Conservation (phyloP, 1,140 invertebrate genomes). For the Drosophila dunni region DNA sequence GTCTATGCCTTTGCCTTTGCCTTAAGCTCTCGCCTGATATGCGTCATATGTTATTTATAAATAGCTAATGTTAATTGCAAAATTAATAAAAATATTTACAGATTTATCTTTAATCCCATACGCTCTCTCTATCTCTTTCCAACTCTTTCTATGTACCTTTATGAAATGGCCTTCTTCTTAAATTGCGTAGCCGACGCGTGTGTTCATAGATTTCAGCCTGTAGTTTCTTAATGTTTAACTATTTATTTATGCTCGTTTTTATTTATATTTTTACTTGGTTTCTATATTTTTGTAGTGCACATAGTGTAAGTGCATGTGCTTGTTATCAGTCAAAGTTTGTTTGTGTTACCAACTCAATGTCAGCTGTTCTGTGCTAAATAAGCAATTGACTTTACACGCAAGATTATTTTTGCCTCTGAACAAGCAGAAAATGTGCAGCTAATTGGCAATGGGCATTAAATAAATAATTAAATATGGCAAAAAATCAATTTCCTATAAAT, state of each 20-base stretch:
- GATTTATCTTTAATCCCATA: neutral
- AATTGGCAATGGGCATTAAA: neutral
- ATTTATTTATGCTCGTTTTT: neutral
- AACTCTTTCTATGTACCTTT: neutral
- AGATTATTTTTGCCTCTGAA: conserved; percentile 1
- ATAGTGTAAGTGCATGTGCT: conserved; percentile 10
- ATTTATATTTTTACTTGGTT: neutral
- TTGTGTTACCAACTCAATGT: conserved; percentile 47
- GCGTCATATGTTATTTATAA: conserved; percentile 73
- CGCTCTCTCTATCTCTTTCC: neutral
- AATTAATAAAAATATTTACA: conserved; percentile 17
- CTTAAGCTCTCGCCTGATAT: conserved; percentile 50
- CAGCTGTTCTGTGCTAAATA: conserved; percentile 35
- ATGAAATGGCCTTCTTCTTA: neutral
- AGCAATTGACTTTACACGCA: conserved; percentile 30
- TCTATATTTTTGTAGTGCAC: neutral
- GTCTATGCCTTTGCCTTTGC: conserved; percentile 14
- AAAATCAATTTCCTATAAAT: too few species aligned
- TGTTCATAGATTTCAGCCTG: neutral
- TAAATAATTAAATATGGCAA: too few species aligned
- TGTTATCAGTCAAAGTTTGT: conserved; percentile 42
- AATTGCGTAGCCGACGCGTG: neutral
- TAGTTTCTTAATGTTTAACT: neutral
- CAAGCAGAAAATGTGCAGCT: neutral
- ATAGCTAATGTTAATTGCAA: conserved; percentile 50